Percentiles rank a stretch among this genome's conserved stretches.
Evolutionary conservation across 2,888 invertebrate genomes (phyloP).

Genomic region (Pyralis farinalis): DNA sequence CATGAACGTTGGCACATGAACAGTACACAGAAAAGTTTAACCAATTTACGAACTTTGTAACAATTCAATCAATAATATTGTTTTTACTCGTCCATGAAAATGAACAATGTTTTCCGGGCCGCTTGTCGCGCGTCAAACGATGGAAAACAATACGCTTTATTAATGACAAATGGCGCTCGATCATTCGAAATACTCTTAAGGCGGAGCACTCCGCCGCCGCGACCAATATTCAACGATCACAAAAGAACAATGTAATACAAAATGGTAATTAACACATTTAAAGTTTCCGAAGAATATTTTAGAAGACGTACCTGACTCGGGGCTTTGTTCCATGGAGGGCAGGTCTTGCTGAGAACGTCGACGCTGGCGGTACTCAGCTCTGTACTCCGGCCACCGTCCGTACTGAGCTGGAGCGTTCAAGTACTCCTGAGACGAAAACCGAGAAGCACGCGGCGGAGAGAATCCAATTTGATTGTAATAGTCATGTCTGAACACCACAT

Average conservation of each 20-base stretch:
- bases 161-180: neutral
- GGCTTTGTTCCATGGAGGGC: conserved; percentile 63
- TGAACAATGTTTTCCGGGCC: neutral
- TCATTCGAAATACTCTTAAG: neutral
- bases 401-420: conserved; percentile 66
- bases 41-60: too few relatives aligned
- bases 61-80: neutral
- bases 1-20: too few relatives aligned
- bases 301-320: conserved; percentile 61
- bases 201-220: neutral
- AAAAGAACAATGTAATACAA: too few relatives aligned
- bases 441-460: conserved; percentile 60
- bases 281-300: too few relatives aligned
- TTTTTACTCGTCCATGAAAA: neutral
- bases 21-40: too few relatives aligned
- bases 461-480: conserved; percentile 64
- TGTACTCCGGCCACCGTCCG: conserved; percentile 66
- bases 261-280: too few relatives aligned
- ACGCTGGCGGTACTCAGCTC: conserved; percentile 68
- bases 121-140: neutral
- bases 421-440: conserved; percentile 76
- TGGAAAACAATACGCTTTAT: neutral
- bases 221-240: too few relatives aligned
- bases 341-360: conserved; percentile 74
- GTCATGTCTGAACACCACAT: conserved; percentile 70